These are phyloP conservation scores for Coelopa pilipes DNA, from an alignment of 2,888 invertebrate species.

Conservation along the genomic window DNA sequence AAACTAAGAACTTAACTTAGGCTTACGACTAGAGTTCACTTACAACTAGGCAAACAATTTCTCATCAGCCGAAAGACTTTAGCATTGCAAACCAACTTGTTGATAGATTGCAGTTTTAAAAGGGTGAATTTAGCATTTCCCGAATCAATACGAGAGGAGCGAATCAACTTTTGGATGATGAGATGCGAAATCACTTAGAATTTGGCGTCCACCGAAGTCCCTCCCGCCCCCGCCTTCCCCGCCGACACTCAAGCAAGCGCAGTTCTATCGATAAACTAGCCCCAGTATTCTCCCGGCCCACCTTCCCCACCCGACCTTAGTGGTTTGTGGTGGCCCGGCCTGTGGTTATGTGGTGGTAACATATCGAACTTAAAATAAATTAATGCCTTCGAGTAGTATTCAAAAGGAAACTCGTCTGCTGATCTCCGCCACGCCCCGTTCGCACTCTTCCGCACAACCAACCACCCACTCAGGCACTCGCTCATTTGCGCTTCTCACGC, in stretches of 20 bases:
- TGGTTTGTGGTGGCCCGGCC: too few species aligned
- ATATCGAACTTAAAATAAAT: conserved; percentile 14
- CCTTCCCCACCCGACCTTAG: not conserved
- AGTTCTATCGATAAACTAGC: not conserved
- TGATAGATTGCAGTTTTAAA: too few species aligned
- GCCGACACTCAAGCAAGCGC: not conserved
- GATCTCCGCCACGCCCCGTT: not conserved
- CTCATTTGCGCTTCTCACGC: not conserved
- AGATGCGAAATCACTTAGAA: conserved; percentile 50
- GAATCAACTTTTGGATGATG: conserved; percentile 45
- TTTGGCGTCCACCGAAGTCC: conserved; percentile 37
- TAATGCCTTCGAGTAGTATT: conserved; percentile 32
- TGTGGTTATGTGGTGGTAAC: too few species aligned
- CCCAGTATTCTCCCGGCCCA: conserved; percentile 21
- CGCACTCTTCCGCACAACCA: not conserved
- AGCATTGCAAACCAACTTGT: too few species aligned
- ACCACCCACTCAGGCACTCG: not conserved
- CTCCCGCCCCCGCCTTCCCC: not conserved
- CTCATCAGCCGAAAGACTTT: conserved; percentile 36
- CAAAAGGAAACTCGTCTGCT: conserved; percentile 4
- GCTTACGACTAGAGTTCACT: conserved; percentile 13
- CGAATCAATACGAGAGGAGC: too few species aligned
- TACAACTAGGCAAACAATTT: conserved; percentile 15
- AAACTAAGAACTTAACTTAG: not conserved
- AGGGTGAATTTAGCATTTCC: too few species aligned